These are phyloP conservation scores for Balaenoptera acutorostrata DNA, from an alignment of 2,113 vertebrate species.

Conservation along the genomic window DNA sequence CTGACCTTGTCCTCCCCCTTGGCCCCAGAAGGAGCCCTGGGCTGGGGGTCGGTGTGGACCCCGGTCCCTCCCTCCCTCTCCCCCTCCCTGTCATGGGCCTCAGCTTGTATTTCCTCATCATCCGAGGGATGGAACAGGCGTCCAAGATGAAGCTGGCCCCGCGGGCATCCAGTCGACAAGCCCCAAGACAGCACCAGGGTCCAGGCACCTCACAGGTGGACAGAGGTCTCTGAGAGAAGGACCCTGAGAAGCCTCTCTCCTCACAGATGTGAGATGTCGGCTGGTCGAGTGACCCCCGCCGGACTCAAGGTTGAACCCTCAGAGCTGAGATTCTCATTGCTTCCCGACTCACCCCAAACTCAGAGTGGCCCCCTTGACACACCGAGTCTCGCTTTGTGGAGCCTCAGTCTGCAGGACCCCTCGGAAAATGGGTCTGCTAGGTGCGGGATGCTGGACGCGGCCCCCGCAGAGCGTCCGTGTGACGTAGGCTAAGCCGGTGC, in stretches of 20 bases:
- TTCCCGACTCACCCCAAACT: not conserved
- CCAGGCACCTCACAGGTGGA: not conserved
- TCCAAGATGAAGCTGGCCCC: not conserved
- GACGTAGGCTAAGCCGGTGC: accelerated
- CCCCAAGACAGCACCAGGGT: accelerated
- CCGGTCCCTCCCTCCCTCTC: not conserved
- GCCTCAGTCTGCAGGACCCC: accelerated
- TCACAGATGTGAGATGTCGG: accelerated
- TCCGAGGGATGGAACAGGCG: accelerated
- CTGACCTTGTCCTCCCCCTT: not conserved
- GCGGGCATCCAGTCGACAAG: not conserved
- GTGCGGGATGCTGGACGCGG: accelerated
- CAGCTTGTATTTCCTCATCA: accelerated
- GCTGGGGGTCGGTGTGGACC: not conserved
- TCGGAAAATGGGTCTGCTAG: not conserved
- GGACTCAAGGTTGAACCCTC: not conserved
- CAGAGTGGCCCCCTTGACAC: accelerated
- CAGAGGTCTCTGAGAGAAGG: too few species aligned
- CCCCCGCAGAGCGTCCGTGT: accelerated
- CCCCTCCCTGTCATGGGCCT: accelerated
- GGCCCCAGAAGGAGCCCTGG: not conserved
- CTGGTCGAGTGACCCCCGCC: accelerated
- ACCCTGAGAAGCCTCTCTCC: not conserved
- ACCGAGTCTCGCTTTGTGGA: accelerated
- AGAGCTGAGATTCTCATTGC: not conserved